These are phyloP conservation scores for Ceratina australensis DNA, from an alignment of 1,140 invertebrate species.

Conservation along the genomic window DNA sequence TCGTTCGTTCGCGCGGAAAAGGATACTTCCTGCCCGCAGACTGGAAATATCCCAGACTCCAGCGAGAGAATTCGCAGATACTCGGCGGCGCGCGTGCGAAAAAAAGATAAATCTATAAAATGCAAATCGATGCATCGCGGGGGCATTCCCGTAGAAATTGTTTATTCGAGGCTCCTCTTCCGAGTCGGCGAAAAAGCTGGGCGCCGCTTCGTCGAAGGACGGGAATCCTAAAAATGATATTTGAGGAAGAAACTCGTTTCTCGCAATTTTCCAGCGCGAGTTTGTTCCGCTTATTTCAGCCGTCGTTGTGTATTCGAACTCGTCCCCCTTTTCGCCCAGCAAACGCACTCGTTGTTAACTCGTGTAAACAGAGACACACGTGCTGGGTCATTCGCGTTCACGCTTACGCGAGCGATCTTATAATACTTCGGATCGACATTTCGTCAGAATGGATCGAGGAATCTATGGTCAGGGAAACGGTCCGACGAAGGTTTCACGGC, in stretches of 20 bases:
- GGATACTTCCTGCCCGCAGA: not conserved
- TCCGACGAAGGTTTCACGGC: not conserved
- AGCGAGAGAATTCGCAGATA: slow-evolving; percentile 2
- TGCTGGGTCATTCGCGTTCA: not conserved
- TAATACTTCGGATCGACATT: slow-evolving; percentile 6
- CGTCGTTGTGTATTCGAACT: slow-evolving; percentile 16
- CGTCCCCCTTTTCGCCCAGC: slow-evolving; percentile 12
- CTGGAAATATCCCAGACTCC: slow-evolving; percentile 8
- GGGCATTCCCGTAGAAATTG: not conserved
- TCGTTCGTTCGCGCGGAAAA: not conserved
- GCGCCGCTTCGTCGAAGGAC: not conserved
- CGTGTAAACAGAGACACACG: slow-evolving; percentile 20
- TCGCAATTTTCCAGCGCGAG: too few species aligned
- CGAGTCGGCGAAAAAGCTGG: not conserved
- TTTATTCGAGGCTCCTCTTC: not conserved
- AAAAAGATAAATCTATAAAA: slow-evolving; percentile 1
- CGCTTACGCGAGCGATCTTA: not conserved
- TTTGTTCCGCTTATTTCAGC: not conserved
- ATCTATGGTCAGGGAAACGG: not conserved
- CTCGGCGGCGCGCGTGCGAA: not conserved
- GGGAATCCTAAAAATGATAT: too few species aligned
- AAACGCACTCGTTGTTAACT: slow-evolving; percentile 27
- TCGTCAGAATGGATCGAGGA: too few species aligned
- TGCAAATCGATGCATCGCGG: not conserved
- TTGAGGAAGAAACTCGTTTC: not conserved